These are phyloP conservation scores for Anticlea derivata DNA, from an alignment of 2,888 invertebrate species.

Conservation along the genomic window DNA sequence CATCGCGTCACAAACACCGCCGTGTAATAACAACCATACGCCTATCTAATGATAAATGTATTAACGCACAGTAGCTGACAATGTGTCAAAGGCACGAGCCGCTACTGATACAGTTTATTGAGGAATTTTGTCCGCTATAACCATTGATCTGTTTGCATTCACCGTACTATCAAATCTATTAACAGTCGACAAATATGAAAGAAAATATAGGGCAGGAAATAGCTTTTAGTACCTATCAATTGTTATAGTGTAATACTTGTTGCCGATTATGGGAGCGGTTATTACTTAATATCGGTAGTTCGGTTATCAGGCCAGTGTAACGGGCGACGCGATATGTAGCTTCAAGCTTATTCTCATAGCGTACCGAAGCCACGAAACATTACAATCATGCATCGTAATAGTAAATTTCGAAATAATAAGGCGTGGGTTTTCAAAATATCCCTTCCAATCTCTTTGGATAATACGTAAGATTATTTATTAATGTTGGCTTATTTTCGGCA, in stretches of 20 bases:
- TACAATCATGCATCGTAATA: constrained; percentile 61
- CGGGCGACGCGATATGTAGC: constrained; percentile 67
- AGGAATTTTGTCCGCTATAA: constrained; percentile 11
- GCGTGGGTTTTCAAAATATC: constrained; percentile 58
- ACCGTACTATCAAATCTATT: constrained; percentile 22
- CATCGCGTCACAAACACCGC: constrained; percentile 49
- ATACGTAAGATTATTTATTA: constrained; percentile 21
- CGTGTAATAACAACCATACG: constrained; percentile 49
- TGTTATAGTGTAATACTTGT: constrained; percentile 64
- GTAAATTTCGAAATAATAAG: constrained; percentile 73
- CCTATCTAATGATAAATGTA: constrained; percentile 45
- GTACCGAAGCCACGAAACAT: constrained; percentile 46
- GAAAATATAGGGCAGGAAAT: constrained; percentile 22
- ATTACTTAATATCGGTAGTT: constrained; percentile 74
- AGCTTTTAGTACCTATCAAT: constrained; percentile 53
- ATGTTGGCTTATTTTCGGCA: constrained; percentile 67
- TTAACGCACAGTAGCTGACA: constrained; percentile 31
- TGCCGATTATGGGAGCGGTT: constrained; percentile 72
- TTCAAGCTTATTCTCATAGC: constrained; percentile 59
- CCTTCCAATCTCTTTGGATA: not conserved
- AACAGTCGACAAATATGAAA: constrained; percentile 18
- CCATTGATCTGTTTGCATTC: constrained; percentile 20
- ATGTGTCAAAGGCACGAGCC: constrained; percentile 30
- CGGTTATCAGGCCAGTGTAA: constrained; percentile 71
- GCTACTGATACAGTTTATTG: constrained; percentile 29